Evolutionary conservation across 2,797 vertebrate species (phyloP), one percentile per base, ranked within the genome.

Genomic region (Myoxocephalus aenaeus): DNA sequence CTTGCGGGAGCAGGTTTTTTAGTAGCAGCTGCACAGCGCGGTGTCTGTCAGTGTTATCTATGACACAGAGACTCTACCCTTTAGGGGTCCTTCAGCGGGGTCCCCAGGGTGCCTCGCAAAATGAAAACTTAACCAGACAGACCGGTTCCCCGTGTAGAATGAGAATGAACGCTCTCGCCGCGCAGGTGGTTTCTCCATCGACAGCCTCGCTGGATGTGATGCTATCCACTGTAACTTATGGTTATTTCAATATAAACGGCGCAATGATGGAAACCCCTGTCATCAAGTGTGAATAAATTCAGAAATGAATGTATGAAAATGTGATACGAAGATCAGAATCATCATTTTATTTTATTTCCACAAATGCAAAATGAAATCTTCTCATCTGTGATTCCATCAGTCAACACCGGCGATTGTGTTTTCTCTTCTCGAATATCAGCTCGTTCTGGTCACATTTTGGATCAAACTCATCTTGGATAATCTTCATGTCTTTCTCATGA

Each of bases 31-130:
- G 81, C 74, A 80, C 71, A 63, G 61, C 27, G 2, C 13, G 9
- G 3, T 62, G 73, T 77, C 77, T 80, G 73, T 78, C 75, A 62
- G 67, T 53, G 73, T 79, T 79, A 79, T 70, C 73, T 76, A 14
- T 79, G 75, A 74, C 79, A 77, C 51, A 7, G 58, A 70, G 51
- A 40, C 61, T 80, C 66, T 4, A 59, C 71, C 79, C 80, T 82
- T 82, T 62, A 80, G 51, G 62, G 59, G 70, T 80, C 85, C 75
- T 79, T 70, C 64, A 81, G 64, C 22, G 9, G 36, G 71, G 63
- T 59, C 79, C 64, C 67, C 51, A 46, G 75, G 53, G 54, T 27
- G 56, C 70, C 56, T n/a, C 7, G 17, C 15, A 50, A 40, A 58
- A 36, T 11, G 18, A 40, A 27, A 69, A 78, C 65, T 65, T 77